Conservation (phyloP, 2,113 vertebrate species). For the Oostethus manadensis region DNA sequence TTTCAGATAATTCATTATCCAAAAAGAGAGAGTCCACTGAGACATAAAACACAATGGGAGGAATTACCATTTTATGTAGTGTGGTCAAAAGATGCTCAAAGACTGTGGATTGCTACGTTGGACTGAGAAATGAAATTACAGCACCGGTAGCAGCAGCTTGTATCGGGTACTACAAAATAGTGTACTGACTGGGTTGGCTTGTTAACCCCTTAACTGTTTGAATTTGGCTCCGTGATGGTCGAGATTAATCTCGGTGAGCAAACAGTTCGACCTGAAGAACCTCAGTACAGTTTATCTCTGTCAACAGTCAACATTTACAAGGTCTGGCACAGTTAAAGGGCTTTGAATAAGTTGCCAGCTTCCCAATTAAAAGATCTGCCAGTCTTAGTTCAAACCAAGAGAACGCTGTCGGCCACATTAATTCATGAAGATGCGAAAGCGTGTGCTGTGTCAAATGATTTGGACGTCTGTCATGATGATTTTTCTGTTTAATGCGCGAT, state of each 20-base stretch:
- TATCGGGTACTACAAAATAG: background rate
- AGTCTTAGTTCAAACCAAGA: constrained; percentile 38
- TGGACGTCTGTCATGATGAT: background rate
- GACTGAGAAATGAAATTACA: background rate
- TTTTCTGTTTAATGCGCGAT: background rate
- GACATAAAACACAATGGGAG: too few species aligned
- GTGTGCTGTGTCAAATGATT: constrained; percentile 21
- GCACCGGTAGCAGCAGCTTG: background rate
- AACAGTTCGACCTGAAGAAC: constrained; percentile 47
- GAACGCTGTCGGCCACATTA: constrained; percentile 22
- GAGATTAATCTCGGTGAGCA: constrained; percentile 51
- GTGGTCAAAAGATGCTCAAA: background rate
- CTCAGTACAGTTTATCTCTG: constrained; percentile 45
- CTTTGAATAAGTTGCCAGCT: constrained; percentile 48
- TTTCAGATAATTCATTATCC: too few species aligned
- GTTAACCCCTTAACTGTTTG: constrained; percentile 26
- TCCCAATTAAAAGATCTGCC: constrained; percentile 52
- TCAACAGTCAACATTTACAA: constrained; percentile 55
- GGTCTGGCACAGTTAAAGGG: constrained; percentile 43
- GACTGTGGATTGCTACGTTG: too few species aligned
- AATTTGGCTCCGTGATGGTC: constrained; percentile 40
- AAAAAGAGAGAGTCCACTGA: too few species aligned
- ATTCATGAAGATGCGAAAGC: constrained; percentile 37
- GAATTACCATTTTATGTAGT: background rate
- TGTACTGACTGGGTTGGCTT: background rate